Evolutionary conservation across 2,888 invertebrate genomes (phyloP).

Genomic region (Tenthredo scrophulariae): DNA sequence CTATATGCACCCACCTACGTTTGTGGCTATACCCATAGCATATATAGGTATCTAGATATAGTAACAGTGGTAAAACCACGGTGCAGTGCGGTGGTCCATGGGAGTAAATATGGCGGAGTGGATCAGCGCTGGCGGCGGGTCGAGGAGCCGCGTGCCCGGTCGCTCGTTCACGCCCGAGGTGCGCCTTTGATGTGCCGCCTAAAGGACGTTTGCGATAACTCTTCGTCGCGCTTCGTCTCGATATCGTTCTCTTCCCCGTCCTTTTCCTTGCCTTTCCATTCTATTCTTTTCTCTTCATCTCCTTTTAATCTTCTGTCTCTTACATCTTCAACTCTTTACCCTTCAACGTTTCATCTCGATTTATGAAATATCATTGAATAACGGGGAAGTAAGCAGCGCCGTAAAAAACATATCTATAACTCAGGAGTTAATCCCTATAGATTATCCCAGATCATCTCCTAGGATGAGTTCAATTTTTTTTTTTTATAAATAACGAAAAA

Average conservation of each 20-base stretch:
- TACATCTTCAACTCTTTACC: background rate
- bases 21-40: background rate
- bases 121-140: slow-evolving; percentile 68
- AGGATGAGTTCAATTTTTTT: background rate
- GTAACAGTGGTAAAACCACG: slow-evolving; percentile 32
- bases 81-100: slow-evolving; percentile 69
- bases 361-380: background rate
- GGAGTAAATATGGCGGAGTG: slow-evolving; percentile 73
- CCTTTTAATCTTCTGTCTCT: background rate
- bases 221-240: slow-evolving; percentile 59
- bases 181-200: slow-evolving; percentile 76
- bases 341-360: background rate
- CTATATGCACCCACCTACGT: background rate
- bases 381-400: background rate
- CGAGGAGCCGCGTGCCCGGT: slow-evolving; percentile 76
- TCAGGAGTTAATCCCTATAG: background rate
- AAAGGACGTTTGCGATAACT: slow-evolving; percentile 74
- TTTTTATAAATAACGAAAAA: background rate
- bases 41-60: slow-evolving; percentile 24
- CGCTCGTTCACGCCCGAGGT: slow-evolving; percentile 76
- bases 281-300: slow-evolving; percentile 40
- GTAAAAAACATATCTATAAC: background rate
- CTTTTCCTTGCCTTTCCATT: slow-evolving; percentile 50
- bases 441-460: background rate
- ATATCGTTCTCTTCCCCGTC: slow-evolving; percentile 56